These are phyloP conservation scores for Callyntrura sp. DNA, from an alignment of 2,888 invertebrate genomes.

Conservation along the genomic window DNA sequence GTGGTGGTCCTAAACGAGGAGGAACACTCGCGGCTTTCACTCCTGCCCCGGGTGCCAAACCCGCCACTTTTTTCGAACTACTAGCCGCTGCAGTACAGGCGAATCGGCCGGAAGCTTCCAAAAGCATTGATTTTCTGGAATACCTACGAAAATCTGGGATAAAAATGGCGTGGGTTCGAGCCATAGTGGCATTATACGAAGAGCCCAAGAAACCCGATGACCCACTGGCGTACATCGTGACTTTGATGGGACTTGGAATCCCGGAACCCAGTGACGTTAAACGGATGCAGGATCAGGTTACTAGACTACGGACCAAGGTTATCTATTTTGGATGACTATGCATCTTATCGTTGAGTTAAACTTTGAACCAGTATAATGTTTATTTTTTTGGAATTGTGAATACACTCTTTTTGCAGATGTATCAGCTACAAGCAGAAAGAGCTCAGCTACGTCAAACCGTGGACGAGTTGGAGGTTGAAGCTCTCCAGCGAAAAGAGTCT, in stretches of 20 bases:
- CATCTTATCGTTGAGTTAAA: background rate
- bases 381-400: too few relatives aligned
- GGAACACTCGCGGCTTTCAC: too few relatives aligned
- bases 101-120: too few relatives aligned
- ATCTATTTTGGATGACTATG: background rate
- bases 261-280: conserved; percentile 41
- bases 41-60: too few relatives aligned
- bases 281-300: conserved; percentile 6
- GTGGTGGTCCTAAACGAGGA: too few relatives aligned
- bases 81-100: too few relatives aligned
- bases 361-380: too few relatives aligned
- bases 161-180: conserved; percentile 69
- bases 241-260: conserved; percentile 71
- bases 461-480: background rate
- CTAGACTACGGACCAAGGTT: conserved; percentile 27
- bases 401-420: background rate
- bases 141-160: conserved; percentile 67
- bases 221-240: conserved; percentile 64
- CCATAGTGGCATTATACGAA: conserved; percentile 75
- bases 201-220: conserved; percentile 75
- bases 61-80: too few relatives aligned
- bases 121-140: conserved; percentile 51
- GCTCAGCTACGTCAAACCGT: background rate
- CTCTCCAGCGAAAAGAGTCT: background rate
- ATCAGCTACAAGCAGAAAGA: background rate